phyloP scores from a whole-genome alignment of 1,140 invertebrate genomes.

The Drosophila fuyamai region DNA sequence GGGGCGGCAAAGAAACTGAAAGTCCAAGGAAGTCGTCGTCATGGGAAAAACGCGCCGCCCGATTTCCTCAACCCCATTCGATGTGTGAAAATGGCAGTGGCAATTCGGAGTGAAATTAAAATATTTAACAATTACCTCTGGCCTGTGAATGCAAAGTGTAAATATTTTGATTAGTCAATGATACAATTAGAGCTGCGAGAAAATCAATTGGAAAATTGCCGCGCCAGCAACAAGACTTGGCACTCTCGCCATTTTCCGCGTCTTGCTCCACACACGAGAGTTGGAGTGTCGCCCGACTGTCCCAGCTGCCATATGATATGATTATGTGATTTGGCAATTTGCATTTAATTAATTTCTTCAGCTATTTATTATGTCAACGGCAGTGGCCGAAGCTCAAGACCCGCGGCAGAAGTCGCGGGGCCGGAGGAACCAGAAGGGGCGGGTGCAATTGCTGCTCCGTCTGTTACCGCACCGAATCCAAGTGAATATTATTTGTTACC shows the following conservation, averaged over 20 bases:
- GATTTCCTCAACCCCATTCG: slow-evolving; percentile 42
- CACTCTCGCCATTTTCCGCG: slow-evolving; percentile 56
- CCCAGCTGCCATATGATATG: slow-evolving; percentile 72
- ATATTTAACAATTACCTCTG: slow-evolving; percentile 54
- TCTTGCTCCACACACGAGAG: slow-evolving; percentile 55
- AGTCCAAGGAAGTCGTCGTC: slow-evolving; percentile 68
- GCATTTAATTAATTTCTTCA: slow-evolving; percentile 81
- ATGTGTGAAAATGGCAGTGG: slow-evolving; percentile 60
- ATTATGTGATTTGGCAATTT: slow-evolving; percentile 82
- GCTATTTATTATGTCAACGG: slow-evolving; percentile 82
- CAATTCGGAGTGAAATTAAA: slow-evolving; percentile 57
- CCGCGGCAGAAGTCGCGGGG: slow-evolving; percentile 22
- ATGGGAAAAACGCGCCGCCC: slow-evolving; percentile 23
- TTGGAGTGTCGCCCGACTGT: slow-evolving; percentile 38
- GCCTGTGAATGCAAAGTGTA: slow-evolving; percentile 35
- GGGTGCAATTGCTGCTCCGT: slow-evolving; percentile 39
- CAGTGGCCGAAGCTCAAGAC: slow-evolving; percentile 36
- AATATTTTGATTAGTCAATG: slow-evolving; percentile 69
- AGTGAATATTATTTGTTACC: slow-evolving; percentile 69
- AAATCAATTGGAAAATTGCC: slow-evolving; percentile 48
- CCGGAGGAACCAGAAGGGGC: slow-evolving; percentile 16
- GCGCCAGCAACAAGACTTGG: slow-evolving; percentile 6
- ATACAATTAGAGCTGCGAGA: slow-evolving; percentile 57
- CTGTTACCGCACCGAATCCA: slow-evolving; percentile 67
- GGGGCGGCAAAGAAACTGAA: not conserved